Evolutionary conservation across 2,113 vertebrate species (phyloP), one percentile per base, ranked within the genome.

Genomic region (Speoplatyrhinus poulsoni): DNA sequence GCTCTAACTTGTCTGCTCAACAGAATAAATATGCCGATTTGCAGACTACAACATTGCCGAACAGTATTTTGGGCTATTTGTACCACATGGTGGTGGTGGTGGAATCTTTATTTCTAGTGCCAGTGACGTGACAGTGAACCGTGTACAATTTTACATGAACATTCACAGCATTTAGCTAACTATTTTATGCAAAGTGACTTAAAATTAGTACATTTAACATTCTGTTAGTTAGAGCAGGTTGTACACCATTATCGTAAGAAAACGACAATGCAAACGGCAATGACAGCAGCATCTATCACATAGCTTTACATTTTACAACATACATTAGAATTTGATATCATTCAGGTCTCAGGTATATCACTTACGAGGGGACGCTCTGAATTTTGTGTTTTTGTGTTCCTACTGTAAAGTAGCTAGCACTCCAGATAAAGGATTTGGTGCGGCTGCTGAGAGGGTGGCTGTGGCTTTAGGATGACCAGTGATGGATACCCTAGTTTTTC

Each of bases 401-500:
- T 47, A 1, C 4, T 60, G 62, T 15, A 12, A 26, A 26, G 2
- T 26, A 26, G 26, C 17, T 3, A 69, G n/a, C 15, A 0, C 67
- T 77, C 72, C 81, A 85, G 81, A 85, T 87, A 91, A 90, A 83
- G 67, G 85, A 91, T 88, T 87, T 79, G 82, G 72, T 77, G 74
- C 7, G 5, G 4, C 36, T 6, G 49, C 3, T 52, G 65, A n/a
- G 80, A 62, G 75, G 81, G 76, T 58, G 65, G 81, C 77, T 64
- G 62, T 58, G 65, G 80, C 76, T 64, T 36, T 73, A 83, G 55
- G 77, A 83, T 50, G 57, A 73, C 80, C 70, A 73, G 70, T 92
- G 91, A 92, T 91, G 84, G 88, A 92, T 92, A 87, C 88, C 81
- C 77, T 88, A 78, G 86, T 90, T 88, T 88, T 80, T 86, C 75